Conservation (phyloP, 2,113 vertebrate genomes). For the Hypocryptadius cinnamomeus region DNA sequence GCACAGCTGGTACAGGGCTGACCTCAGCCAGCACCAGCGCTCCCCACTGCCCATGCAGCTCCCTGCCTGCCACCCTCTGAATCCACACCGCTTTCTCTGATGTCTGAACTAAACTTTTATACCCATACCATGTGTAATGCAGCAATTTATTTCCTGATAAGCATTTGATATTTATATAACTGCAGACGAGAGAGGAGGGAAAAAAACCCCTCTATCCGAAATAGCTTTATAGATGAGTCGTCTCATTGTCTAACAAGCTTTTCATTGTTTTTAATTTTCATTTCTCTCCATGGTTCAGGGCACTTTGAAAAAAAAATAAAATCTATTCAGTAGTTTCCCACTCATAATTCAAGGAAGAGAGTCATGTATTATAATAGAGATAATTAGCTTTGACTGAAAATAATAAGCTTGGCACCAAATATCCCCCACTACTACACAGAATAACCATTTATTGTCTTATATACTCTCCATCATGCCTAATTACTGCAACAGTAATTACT, state of each 20-base stretch:
- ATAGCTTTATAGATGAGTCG: constrained; percentile 63
- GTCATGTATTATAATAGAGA: constrained; percentile 72
- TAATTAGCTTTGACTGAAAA: constrained; percentile 75
- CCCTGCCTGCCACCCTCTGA: background rate
- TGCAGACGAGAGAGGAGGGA: background rate
- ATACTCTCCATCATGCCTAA: constrained; percentile 71
- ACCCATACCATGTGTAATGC: background rate
- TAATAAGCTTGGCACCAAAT: constrained; percentile 67
- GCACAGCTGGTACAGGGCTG: background rate
- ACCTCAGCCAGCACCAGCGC: background rate
- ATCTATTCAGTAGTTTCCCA: constrained; percentile 74
- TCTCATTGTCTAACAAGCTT: constrained; percentile 69
- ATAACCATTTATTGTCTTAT: constrained; percentile 68
- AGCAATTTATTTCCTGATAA: constrained; percentile 36
- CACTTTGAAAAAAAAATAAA: constrained; percentile 52
- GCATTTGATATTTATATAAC: constrained; percentile 60
- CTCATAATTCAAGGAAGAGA: constrained; percentile 76
- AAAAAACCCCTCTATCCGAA: constrained; percentile 40
- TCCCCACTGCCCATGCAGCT: rapidly evolving
- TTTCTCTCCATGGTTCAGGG: constrained; percentile 69
- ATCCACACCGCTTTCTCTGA: background rate
- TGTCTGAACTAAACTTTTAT: background rate
- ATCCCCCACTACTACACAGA: constrained; percentile 57
- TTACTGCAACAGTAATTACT: constrained; percentile 74
- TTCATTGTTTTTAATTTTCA: constrained; percentile 70